Base-by-base conservation (phyloP, 1,140 invertebrate species). In the Samia ricini region DNA sequence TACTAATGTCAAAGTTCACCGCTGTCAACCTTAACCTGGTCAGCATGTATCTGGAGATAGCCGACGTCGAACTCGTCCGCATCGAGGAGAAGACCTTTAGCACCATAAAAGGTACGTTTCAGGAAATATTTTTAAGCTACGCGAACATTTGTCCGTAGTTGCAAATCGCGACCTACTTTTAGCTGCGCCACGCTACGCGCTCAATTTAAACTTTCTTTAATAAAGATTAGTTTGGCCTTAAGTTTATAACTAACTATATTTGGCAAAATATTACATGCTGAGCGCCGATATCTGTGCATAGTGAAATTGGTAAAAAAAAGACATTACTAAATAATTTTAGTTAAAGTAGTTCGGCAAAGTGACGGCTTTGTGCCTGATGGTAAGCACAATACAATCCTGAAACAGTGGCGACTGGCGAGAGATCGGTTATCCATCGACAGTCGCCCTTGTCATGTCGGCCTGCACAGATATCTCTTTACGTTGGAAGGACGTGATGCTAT, bases 41-140 rank as follows among this genome's bases (percentile, higher is more conserved):
- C 21, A 83, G 67, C 61, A 66, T 83, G 2, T 81, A 71, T 26
- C 61, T 89, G n/a, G 79, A 89, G 23, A 77, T 89, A 56, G 76
- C 78, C 10, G 51, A 76, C 15, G 81, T 80, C 63, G 69, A 75
- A 12, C 57, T 73, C 4, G 21, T 89, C 3, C 67, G 68, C 8
- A 76, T 89, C 20, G 85, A 89, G 61, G 70, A 74, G 29, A 79
- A 68, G 24, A 69, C 85, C 7, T 89, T 89, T 52, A 66, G 60
- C 52, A 80, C 79, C 52, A 81, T 88, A 21, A 80, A 77, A 83
- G 87, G 87, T 88, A 72, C 64, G 68, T 58, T 26, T 57, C 18
- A 4, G 15, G 6, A 36, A 36, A 15, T 33, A 57, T 20, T 29
- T n/a, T 57, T 26, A 3, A 21, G 10, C 7, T 54, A 21, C 10